Base-by-base conservation (phyloP, 2,888 invertebrate species). In the Ophion obscuratus region DNA sequence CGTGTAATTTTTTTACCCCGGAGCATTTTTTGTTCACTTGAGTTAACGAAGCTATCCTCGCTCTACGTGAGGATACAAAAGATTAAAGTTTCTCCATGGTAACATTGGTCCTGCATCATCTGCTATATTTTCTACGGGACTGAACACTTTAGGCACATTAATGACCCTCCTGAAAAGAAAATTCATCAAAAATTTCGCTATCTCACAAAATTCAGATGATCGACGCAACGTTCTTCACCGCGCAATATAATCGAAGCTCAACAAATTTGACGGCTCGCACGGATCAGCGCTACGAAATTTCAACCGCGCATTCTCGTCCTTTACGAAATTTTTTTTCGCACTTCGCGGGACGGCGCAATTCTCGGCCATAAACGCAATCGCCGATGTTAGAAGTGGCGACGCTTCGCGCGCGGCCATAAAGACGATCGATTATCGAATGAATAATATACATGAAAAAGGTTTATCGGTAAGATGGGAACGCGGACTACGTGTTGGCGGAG, bases 381-480 rank as follows among this genome's bases (percentile, higher is more conserved):
- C 17, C n/a, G 31, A 3, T 17, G 31, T 31, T 10, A 71, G 53
- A 53, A 53, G 31, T 5, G n/a, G 7, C 64, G 71, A 53, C 61
- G 1, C 40, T 40, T 64, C 20, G 9, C 47, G 24, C 53, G 31
- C 62, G 79, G 68, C 3, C 10, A 74, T 67, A 81, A 81, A 81
- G 61, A 84, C 57, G 71, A 80, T 85, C 85, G 85, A 85, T 83
- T 83, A 78, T 85, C 77, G 47, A 85, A 71, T 79, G 79, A 79
- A 82, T 76, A 85, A 80, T 82, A 82, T 70, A 61, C 14, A 76
- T 82, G 79, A 62, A 85, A 79, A 83, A 76, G 76, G 61, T 85
- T 85, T 80, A 83, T 85, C 75, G 67, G 70, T 71, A 40, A 62
- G 53, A 78, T 59, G 31, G 57, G 36, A 47, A 79, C 64, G 70